Percentiles rank a stretch among this genome's conserved stretches.
phyloP scores from a whole-genome alignment of 2,113 vertebrate genomes.

The human region DNA sequence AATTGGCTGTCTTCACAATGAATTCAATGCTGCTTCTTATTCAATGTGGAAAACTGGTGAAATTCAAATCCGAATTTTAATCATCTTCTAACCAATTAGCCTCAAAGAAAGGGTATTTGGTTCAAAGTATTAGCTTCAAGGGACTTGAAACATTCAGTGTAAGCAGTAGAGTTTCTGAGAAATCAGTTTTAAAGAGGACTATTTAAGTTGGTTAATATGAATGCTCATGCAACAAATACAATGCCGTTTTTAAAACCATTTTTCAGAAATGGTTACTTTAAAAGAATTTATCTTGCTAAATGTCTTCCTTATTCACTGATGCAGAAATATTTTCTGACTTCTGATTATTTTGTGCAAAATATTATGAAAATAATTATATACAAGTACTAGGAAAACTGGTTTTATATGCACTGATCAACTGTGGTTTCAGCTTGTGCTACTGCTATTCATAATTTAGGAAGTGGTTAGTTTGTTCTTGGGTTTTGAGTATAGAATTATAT shows the following conservation, averaged over 20 bases:
- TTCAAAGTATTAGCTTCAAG: constrained; percentile 23
- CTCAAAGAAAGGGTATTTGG: not conserved
- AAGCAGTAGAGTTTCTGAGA: not conserved
- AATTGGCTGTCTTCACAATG: not conserved
- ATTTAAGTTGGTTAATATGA: not conserved
- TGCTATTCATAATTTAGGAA: constrained; percentile 64
- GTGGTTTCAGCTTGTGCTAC: constrained; percentile 54
- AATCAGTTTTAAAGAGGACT: not conserved
- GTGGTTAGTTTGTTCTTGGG: constrained; percentile 67
- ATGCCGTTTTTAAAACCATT: not conserved
- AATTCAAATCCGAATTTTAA: constrained; percentile 18
- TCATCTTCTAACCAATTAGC: not conserved
- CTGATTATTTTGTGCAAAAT: constrained; percentile 67
- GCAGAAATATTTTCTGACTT: constrained; percentile 36
- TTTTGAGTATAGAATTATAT: constrained; percentile 51
- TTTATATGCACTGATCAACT: constrained; percentile 63
- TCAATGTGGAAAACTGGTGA: not conserved
- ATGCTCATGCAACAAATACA: not conserved
- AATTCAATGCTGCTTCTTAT: not conserved
- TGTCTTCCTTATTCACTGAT: constrained; percentile 32
- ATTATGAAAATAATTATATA: constrained; percentile 67
- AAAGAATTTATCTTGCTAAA: constrained; percentile 28
- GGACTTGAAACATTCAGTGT: not conserved
- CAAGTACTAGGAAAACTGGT: constrained; percentile 63
- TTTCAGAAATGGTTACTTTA: constrained; percentile 37